Percentiles rank a stretch among this genome's conserved stretches.
These are phyloP conservation scores for Hyppa rectilinea DNA, from an alignment of 2,888 invertebrate genomes.

Conservation along the genomic window DNA sequence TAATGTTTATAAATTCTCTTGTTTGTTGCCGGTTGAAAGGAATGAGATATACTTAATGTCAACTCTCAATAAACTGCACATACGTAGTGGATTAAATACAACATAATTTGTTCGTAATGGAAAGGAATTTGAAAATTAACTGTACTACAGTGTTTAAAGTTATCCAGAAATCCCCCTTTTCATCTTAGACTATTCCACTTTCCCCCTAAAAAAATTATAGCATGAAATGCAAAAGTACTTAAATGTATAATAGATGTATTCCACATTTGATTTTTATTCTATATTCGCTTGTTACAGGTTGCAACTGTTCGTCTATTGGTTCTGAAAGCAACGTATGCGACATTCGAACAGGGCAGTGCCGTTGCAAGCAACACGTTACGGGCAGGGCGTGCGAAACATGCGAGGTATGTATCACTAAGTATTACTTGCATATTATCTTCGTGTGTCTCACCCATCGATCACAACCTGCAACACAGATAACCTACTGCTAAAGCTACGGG, in stretches of 20 bases:
- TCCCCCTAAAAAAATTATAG: too few species aligned
- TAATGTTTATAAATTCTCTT: slow-evolving; percentile 30
- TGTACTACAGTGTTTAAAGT: too few species aligned
- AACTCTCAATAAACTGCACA: background rate
- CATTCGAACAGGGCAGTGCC: slow-evolving; percentile 94
- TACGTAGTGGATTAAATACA: background rate
- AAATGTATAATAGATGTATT: too few species aligned
- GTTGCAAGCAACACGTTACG: slow-evolving; percentile 93
- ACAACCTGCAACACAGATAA: too few species aligned
- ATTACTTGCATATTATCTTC: background rate
- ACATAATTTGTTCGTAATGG: slow-evolving; percentile 2
- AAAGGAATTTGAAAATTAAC: too few species aligned
- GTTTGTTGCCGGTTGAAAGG: slow-evolving; percentile 28
- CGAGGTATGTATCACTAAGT: slow-evolving; percentile 86
- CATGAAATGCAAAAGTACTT: too few species aligned
- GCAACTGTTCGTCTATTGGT: slow-evolving; percentile 95
- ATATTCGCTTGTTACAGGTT: slow-evolving; percentile 92
- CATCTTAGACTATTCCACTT: too few species aligned
- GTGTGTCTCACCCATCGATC: background rate
- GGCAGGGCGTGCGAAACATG: slow-evolving; percentile 95
- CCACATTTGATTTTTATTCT: background rate
- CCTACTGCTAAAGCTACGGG: too few species aligned
- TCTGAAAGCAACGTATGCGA: slow-evolving; percentile 93
- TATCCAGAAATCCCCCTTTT: too few species aligned
- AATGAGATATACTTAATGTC: slow-evolving; percentile 28